A percentile compares a stretch with the other conserved stretches of the same genome.
These are phyloP conservation scores for Volucella bombylans DNA, from an alignment of 2,888 invertebrate species.

Conservation along the genomic window DNA sequence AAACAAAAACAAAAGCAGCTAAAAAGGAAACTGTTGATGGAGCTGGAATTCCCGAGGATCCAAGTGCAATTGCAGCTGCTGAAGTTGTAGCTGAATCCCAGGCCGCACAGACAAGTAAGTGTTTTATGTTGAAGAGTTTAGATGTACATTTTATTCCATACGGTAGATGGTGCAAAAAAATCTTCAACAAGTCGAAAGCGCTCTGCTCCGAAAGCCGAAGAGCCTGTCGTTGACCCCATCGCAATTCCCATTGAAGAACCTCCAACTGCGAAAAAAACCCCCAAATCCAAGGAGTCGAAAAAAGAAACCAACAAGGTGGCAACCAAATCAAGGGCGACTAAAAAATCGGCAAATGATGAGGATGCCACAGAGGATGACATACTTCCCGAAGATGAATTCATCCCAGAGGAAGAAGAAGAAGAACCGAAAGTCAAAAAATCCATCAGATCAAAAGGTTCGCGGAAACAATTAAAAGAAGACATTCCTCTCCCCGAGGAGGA, in stretches of 20 bases:
- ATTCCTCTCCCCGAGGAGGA: conserved; percentile 45
- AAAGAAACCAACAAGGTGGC: conserved; percentile 57
- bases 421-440: conserved; percentile 51
- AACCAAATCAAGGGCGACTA: conserved; percentile 48
- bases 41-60: conserved; percentile 61
- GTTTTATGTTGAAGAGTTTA: background rate
- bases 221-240: conserved; percentile 13
- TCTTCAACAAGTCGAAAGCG: conserved; percentile 46
- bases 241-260: conserved; percentile 14
- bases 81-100: conserved; percentile 5
- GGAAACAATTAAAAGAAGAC: conserved; percentile 65
- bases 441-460: conserved; percentile 66
- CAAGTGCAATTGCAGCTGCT: conserved; percentile 30
- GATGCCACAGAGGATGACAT: conserved; percentile 62
- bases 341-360: conserved; percentile 49
- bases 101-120: conserved; percentile 55
- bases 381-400: conserved; percentile 66
- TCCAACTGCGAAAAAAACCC: conserved; percentile 38
- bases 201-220: conserved; percentile 44
- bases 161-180: conserved; percentile 62
- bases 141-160: background rate
- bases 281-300: conserved; percentile 44
- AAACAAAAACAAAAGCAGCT: conserved; percentile 64
- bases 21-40: conserved; percentile 64
- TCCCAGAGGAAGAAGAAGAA: conserved; percentile 55